These are phyloP conservation scores for Heliconius sara DNA, from an alignment of 2,888 invertebrate species.

Conservation along the genomic window DNA sequence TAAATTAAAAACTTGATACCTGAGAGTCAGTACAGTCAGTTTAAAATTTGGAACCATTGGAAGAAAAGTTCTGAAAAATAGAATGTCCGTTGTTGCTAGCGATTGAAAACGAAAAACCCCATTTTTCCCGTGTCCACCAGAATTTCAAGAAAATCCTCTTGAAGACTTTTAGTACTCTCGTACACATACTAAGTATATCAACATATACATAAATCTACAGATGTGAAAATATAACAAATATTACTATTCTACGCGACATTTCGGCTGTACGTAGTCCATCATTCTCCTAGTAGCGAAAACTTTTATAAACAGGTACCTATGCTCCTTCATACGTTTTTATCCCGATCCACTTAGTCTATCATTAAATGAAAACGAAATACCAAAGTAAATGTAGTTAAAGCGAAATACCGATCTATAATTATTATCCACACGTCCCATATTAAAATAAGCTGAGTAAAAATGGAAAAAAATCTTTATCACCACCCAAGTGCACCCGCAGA, in stretches of 20 bases:
- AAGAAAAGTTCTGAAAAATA: too few relatives aligned
- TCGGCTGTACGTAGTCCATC: neutral
- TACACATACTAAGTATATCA: too few relatives aligned
- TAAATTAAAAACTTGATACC: too few relatives aligned
- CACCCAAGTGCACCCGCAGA: slow-evolving; percentile 26
- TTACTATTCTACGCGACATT: neutral
- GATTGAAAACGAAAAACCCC: too few relatives aligned
- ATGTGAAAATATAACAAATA: too few relatives aligned
- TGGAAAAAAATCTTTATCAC: slow-evolving; percentile 25
- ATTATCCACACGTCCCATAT: slow-evolving; percentile 14
- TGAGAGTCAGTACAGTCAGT: too few relatives aligned
- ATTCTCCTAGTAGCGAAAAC: neutral
- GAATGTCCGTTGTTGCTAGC: too few relatives aligned
- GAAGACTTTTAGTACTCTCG: neutral
- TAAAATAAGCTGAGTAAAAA: slow-evolving; percentile 11
- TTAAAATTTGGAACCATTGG: too few relatives aligned
- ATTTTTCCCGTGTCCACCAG: too few relatives aligned
- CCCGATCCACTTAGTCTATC: neutral
- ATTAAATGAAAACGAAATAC: slow-evolving; percentile 14
- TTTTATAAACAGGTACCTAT: neutral
- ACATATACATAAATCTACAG: too few relatives aligned
- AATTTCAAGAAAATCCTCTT: too few relatives aligned
- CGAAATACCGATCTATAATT: slow-evolving; percentile 15
- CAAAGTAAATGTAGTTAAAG: slow-evolving; percentile 4
- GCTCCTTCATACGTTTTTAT: neutral